Conservation (phyloP, 1,140 invertebrate genomes). For the Neelides sp. region DNA sequence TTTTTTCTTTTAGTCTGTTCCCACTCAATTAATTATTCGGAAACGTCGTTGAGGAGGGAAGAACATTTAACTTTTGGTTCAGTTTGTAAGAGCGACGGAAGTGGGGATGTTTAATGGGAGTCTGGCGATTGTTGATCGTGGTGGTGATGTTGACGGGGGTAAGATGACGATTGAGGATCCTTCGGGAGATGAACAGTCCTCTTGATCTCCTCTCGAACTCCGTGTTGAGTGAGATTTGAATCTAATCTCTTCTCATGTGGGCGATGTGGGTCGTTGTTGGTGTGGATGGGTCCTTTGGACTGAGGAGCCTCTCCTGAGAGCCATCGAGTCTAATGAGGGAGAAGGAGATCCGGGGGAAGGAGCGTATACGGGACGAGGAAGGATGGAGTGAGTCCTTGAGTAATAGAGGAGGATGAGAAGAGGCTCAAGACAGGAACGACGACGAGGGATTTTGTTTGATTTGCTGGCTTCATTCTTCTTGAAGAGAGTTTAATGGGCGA, state of each 20-base stretch:
- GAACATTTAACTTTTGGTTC: no score
- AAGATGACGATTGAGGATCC: conserved; percentile 2
- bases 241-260: background rate
- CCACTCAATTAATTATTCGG: no score
- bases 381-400: conserved; percentile 7
- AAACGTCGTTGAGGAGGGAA: no score
- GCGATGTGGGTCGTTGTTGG: background rate
- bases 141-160: background rate
- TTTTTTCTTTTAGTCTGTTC: no score
- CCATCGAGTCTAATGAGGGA: conserved; percentile 5
- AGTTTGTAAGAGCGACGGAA: no score
- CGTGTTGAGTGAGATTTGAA: background rate
- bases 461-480: conserved; percentile 28
- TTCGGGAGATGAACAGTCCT: background rate
- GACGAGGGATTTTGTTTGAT: conserved; percentile 30
- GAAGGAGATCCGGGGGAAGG: background rate
- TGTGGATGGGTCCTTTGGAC: background rate
- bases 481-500: conserved; percentile 31
- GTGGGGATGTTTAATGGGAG: no score
- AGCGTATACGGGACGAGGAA: background rate
- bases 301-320: background rate
- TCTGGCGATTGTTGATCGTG: no score
- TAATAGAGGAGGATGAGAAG: background rate
- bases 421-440: conserved; percentile 20
- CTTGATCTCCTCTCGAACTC: background rate